Evolutionary conservation across 2,113 vertebrate genomes (phyloP).

Genomic region (Pangasianodon gigas): DNA sequence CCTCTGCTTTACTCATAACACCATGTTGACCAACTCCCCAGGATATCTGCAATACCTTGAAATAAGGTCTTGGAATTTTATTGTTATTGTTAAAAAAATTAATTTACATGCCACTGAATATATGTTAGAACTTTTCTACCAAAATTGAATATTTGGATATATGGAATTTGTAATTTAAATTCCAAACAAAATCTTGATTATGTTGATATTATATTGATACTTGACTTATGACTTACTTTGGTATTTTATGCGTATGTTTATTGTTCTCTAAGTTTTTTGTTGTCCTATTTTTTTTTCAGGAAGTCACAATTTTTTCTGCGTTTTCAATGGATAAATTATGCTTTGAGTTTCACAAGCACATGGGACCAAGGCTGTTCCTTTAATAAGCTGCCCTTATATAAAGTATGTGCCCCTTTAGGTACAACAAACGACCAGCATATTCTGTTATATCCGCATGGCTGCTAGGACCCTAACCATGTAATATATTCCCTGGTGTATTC

Average conservation of each 20-base stretch:
- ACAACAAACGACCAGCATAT: constrained; percentile 1
- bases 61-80: neutral
- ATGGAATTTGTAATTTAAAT: neutral
- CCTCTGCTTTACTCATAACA: neutral
- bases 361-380: constrained; percentile 23
- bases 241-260: neutral
- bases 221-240: neutral
- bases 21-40: neutral
- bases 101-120: neutral
- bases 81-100: neutral
- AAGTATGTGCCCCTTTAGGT: constrained; percentile 9
- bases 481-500: constrained; percentile 11
- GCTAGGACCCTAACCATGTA: neutral
- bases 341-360: constrained; percentile 7
- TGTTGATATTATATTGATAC: neutral
- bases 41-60: neutral
- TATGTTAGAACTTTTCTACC: neutral
- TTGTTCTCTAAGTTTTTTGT: neutral
- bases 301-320: neutral
- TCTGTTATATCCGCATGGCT: constrained; percentile 1
- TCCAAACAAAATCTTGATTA: neutral
- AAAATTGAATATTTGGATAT: neutral
- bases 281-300: constrained; percentile 23
- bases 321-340: constrained; percentile 1
- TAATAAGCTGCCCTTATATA: constrained; percentile 37